These are phyloP conservation scores for Sminthurides aquaticus DNA, from an alignment of 2,888 invertebrate species.

Conservation along the genomic window DNA sequence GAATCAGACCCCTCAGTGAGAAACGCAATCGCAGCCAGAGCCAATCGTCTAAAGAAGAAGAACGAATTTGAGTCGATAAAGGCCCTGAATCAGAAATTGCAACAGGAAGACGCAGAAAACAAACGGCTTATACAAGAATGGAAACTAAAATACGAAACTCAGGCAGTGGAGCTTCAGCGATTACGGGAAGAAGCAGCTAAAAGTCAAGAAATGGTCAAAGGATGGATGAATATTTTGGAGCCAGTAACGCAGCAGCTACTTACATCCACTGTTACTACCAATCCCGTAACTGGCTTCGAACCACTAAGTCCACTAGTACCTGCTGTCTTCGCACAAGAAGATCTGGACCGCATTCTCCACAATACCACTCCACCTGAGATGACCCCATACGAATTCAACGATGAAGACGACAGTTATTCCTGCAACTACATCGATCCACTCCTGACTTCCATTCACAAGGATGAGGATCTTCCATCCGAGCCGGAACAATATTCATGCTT, in stretches of 20 bases:
- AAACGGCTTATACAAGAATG: neutral
- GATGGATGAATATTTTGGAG: neutral
- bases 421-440: too few relatives aligned
- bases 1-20: constrained; percentile 29
- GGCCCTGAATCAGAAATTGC: neutral
- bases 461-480: too few relatives aligned
- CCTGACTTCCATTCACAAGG: too few relatives aligned
- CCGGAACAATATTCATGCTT: too few relatives aligned
- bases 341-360: too few relatives aligned
- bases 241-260: neutral
- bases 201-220: neutral
- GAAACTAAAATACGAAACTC: neutral
- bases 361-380: too few relatives aligned
- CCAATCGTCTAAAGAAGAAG: constrained; percentile 39
- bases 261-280: too few relatives aligned
- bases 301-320: too few relatives aligned
- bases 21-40: constrained; percentile 39
- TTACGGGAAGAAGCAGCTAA: neutral
- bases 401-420: too few relatives aligned
- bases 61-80: constrained; percentile 22
- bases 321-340: too few relatives aligned
- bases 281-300: too few relatives aligned
- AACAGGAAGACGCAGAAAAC: neutral
- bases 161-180: neutral
- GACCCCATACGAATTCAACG: too few relatives aligned